phyloP scores from a whole-genome alignment of 2,113 vertebrate species.

The Pristiophorus japonicus region DNA sequence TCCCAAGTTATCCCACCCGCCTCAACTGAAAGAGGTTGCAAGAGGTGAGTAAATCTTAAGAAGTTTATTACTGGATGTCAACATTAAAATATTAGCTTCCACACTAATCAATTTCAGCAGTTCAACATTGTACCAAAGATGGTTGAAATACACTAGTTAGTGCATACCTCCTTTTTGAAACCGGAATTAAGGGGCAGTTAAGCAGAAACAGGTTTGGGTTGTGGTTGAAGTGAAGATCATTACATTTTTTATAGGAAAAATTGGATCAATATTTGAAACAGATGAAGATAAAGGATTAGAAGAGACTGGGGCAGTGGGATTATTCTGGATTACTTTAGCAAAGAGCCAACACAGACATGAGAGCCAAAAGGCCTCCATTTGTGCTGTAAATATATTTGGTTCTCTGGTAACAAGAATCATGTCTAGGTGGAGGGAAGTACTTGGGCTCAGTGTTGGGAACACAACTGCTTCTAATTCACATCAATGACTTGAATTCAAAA shows the following conservation, averaged over 20 bases:
- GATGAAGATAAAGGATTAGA: too few relatives aligned
- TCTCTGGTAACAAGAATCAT: background rate
- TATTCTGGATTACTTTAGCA: background rate
- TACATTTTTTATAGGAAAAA: too few relatives aligned
- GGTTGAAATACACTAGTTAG: too few relatives aligned
- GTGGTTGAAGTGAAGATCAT: too few relatives aligned
- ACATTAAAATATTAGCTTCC: background rate
- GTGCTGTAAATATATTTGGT: background rate
- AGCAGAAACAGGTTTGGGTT: too few relatives aligned
- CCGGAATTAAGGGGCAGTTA: too few relatives aligned
- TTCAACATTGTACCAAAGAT: background rate
- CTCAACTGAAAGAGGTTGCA: background rate
- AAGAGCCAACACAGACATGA: background rate
- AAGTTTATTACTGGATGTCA: background rate
- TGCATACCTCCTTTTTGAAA: too few relatives aligned
- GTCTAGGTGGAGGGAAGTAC: background rate
- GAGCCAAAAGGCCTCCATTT: too few relatives aligned
- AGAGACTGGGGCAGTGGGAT: background rate
- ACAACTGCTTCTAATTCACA: background rate
- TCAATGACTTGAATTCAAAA: background rate
- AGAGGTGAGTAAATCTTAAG: background rate
- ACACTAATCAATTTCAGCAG: background rate
- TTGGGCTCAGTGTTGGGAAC: background rate
- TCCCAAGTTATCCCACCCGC: background rate
- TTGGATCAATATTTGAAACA: too few relatives aligned